A percentile compares a stretch with the other conserved stretches of the same genome.
Conservation (phyloP, 2,113 vertebrate genomes). For the Actinemys pallida region DNA sequence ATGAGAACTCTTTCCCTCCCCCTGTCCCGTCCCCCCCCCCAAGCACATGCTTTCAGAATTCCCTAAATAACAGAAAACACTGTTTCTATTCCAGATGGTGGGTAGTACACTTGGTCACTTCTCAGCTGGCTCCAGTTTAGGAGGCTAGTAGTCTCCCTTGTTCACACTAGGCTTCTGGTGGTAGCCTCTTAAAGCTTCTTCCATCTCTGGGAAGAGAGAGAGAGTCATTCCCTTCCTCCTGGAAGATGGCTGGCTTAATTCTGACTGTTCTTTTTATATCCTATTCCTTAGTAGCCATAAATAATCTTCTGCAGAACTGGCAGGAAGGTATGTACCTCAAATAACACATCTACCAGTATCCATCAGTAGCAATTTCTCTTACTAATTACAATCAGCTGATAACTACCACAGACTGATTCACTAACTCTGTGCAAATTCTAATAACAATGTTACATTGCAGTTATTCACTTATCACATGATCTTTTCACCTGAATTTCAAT, state of each 20-base stretch:
- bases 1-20: neutral
- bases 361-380: neutral
- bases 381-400: fast-evolving
- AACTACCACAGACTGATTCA: neutral
- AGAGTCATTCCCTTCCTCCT: neutral
- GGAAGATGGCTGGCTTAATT: neutral
- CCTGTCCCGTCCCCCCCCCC: neutral
- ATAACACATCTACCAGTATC: neutral
- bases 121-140: neutral
- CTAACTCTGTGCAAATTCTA: neutral
- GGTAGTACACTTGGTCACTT: neutral
- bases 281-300: neutral
- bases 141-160: neutral
- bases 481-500: neutral
- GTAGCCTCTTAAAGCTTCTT: neutral
- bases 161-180: neutral
- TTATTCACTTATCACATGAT: neutral
- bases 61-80: neutral
- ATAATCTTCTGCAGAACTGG: neutral
- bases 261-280: neutral
- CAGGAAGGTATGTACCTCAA: neutral
- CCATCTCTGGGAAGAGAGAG: fast-evolving
- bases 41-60: neutral
- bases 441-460: neutral
- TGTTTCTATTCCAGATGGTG: neutral